Evolutionary conservation across 2,888 invertebrate species (phyloP).

Genomic region (Eurytoma adleriae): DNA sequence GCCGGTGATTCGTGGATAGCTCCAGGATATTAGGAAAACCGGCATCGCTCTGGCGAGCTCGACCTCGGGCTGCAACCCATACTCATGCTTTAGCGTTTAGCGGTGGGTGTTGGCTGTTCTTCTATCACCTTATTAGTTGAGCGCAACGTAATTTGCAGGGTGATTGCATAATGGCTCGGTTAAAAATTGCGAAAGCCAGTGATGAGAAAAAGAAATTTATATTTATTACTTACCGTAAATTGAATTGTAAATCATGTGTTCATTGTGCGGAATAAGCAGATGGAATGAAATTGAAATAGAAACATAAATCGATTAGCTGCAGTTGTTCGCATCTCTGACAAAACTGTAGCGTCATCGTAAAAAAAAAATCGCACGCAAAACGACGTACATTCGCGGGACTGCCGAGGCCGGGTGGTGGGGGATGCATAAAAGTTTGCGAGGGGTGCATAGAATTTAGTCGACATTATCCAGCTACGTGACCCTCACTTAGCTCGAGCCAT

Average conservation of each 20-base stretch:
- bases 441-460: conserved; percentile 68
- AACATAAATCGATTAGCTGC: too few species aligned
- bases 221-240: too few species aligned
- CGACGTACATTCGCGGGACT: conserved; percentile 4
- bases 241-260: too few species aligned
- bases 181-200: too few species aligned
- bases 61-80: background rate
- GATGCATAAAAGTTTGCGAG: conserved; percentile 39
- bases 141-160: background rate
- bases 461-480: conserved; percentile 70
- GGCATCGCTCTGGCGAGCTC: conserved; percentile 14
- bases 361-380: conserved; percentile 32
- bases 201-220: background rate
- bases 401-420: background rate
- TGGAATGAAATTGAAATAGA: too few species aligned
- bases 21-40: conserved; percentile 36
- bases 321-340: too few species aligned
- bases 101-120: too few species aligned
- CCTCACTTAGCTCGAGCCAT: conserved; percentile 74
- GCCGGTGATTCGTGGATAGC: conserved; percentile 2
- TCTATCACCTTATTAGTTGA: background rate
- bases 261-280: too few species aligned
- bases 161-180: too few species aligned
- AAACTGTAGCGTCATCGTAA: background rate
- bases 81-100: too few species aligned